Evolutionary conservation across 2,888 invertebrate genomes (phyloP), one percentile per base, ranked within the genome.

Genomic region (Plagodis pulveraria): DNA sequence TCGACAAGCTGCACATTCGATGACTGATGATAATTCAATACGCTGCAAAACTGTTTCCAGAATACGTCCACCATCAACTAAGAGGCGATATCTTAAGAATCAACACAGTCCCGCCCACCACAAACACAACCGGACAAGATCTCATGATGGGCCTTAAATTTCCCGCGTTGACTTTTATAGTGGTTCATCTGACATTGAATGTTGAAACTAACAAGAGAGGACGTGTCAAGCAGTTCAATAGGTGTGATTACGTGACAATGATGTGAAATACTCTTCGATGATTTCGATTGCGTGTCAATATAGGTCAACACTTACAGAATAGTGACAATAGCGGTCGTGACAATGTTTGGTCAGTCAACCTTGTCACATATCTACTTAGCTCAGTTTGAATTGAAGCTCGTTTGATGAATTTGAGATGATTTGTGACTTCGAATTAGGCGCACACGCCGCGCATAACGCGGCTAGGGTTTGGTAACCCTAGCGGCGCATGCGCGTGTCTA

Each of bases 101-200:
- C 83, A 82, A 85, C 84, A 79, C 73, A 70, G 69, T 69, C 68
- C 80, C 88, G 84, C 89, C 88, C 83, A 88, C 89, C 74, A 71
- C 59, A 66, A 65, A 78, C 80, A 83, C 79, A 78, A 78, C 70
- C 70, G 72, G 72, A 84, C 84, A 84, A 81, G 81, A 76, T 76
- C 70, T 73, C 74, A 69, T 80, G 84, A 88, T 81, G 79, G 80
- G 75, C 72, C 80, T 74, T 87, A 88, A 85, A 88, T 89, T 84
- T 88, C 74, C 79, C 77, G 67, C 73, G 72, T 73, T 68, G 86
- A 87, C 83, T 79, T 87, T 89, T 85, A 87, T 78, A 77, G 83
- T 72, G 73, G 69, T 70, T 78, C 83, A 81, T 86, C 85, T 86
- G 87, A 86, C 87, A 83, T 72, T 73, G 80, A 84, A 73, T 78